Base-by-base conservation (phyloP, 2,888 invertebrate genomes). In the Nesidiocoris tenuis region DNA sequence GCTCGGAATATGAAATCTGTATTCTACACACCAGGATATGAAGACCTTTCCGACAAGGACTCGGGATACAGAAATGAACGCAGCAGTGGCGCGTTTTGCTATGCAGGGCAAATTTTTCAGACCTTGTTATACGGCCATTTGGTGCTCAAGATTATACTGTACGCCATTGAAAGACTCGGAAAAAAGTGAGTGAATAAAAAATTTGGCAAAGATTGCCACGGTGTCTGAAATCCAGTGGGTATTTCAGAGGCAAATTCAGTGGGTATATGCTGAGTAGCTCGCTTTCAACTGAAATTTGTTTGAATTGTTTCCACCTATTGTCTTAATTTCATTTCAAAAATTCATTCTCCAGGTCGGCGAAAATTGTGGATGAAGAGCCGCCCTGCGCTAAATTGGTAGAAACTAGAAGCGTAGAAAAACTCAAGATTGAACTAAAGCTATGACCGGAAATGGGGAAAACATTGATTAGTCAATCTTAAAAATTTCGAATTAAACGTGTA, bases 341-440 rank as follows among this genome's bases (percentile, higher is more conserved):
- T 56, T 17, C 18, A 2, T 56, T 1, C 7, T 56, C 2, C n/a
- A 56, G n/a, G 1, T n/a, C n/a, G n/a, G n/a, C n/a, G n/a, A n/a
- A n/a, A n/a, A n/a, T n/a, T n/a, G n/a, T n/a, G n/a, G n/a, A n/a
- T n/a, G n/a, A n/a, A n/a, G n/a, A n/a, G n/a, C n/a, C n/a, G n/a
- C n/a, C n/a, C n/a, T n/a, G n/a, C 16, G 63, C 22, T 0, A 70
- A 70, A 18, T n/a, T 70, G 18, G 21, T 59, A 1, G 57, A 57
- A 21, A 57, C 23, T 17, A 22, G 59, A 39, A 59, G 70, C 25
- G 70, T 70, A 12, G 70, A 70, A 70, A 70, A 70, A 7, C 24
- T 70, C 21, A 59, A 57, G 59, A 24, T 70, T 17, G 70, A 19
- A 7, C 25, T 70, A 17, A 57, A 54, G 7, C 22, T 70, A 21